Base-by-base conservation (phyloP, 2,113 vertebrate genomes). In the Cyprinus carpio region DNA sequence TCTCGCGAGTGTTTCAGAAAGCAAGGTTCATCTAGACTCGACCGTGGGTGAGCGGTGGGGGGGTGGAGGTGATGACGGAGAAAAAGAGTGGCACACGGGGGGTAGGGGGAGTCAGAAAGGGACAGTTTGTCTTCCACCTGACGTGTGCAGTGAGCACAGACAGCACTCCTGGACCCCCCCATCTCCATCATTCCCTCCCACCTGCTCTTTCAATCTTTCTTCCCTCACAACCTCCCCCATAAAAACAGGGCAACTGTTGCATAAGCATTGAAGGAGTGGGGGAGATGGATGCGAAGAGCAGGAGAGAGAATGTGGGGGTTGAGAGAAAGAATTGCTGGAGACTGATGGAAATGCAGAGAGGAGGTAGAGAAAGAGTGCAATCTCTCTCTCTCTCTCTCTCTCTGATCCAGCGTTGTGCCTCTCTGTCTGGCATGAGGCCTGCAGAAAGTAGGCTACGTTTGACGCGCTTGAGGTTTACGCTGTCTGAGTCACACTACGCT, bases 361-460 rank as follows among this genome's bases (percentile, higher is more conserved):
- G 75, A 75, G 83, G 83, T 54, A 69, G 54, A 58, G 80, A 80
- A 84, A 62, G 67, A 23, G 4, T 34, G 11, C 40, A 43, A 11
- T 43, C 40, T 43, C 40, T 43, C 37, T 25, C 23, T 34, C 34
- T 34, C 37, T 40, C 37, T 40, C 40, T 0, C 40, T 84, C 85
- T 87, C 87, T 72, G 34, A 83, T 87, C 82, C 85, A 91, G 91
- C 89, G 85, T 85, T 89, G 77, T 89, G 88, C 89, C 89, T 93
- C 87, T 78, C 82, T 88, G 90, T 89, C 91, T 95, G 93, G 93
- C 92, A 90, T 89, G 49, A 29, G 90, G 90, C 92, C 91, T 88
- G 89, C 85, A 85, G 87, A 93, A 94, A 94, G 93, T 93, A 94
- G 92, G 93, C 91, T 94, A 93, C 89, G 90, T 93, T 92, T 94